Conservation (phyloP, 2,113 vertebrate species). For the Orientallactaga bullata region DNA sequence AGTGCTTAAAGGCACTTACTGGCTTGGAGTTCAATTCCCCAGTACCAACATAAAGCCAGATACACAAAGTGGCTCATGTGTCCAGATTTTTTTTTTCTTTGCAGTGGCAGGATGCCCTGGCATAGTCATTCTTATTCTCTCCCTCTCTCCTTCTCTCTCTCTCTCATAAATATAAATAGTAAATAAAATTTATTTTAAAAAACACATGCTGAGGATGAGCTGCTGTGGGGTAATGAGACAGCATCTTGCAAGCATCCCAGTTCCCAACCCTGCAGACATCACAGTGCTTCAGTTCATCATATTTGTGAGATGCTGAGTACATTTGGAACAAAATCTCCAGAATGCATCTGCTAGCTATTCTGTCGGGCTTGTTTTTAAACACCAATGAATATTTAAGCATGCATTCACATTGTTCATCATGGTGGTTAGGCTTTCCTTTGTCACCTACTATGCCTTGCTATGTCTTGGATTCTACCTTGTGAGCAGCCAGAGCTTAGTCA, state of each 20-base stretch:
- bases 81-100: too few relatives aligned
- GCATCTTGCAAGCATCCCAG: background rate
- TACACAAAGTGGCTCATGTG: too few relatives aligned
- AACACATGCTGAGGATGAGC: too few relatives aligned
- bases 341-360: background rate
- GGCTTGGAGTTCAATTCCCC: too few relatives aligned
- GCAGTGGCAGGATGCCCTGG: too few relatives aligned
- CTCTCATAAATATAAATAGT: too few relatives aligned
- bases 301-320: background rate
- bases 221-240: background rate
- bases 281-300: background rate
- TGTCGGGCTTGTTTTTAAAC: background rate
- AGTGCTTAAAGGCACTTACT: too few relatives aligned
- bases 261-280: background rate
- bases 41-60: too few relatives aligned
- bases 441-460: background rate
- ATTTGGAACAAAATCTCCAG: background rate
- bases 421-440: background rate
- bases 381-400: background rate
- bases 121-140: too few relatives aligned
- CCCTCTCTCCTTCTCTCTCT: too few relatives aligned
- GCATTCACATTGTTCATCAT: background rate
- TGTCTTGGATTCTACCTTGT: background rate
- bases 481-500: fast-evolving
- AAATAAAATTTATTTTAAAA: background rate